Evolutionary conservation across 2,888 invertebrate species (phyloP).

Genomic region (Diplolepis rosae): DNA sequence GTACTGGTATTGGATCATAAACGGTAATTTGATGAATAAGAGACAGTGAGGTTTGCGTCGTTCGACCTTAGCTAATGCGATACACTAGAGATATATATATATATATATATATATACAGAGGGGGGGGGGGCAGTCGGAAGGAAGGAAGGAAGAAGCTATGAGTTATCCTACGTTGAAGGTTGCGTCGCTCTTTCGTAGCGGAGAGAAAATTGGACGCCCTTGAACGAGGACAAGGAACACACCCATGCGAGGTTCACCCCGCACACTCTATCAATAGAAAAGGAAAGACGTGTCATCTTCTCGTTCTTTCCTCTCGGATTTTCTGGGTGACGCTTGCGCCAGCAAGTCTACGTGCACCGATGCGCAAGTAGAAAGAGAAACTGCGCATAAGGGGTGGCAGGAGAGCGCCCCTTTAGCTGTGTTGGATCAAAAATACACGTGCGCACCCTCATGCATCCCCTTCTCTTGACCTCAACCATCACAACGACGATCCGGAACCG

Average conservation of each 20-base stretch:
- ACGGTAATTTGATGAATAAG: slow-evolving; percentile 29
- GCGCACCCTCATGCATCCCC: slow-evolving; percentile 37
- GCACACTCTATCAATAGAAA: background rate
- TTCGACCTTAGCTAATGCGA: slow-evolving; percentile 23
- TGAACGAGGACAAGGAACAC: slow-evolving; percentile 66
- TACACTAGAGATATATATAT: too few relatives aligned
- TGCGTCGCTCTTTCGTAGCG: slow-evolving; percentile 31
- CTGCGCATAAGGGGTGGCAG: slow-evolving; percentile 53
- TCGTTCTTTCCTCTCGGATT: slow-evolving; percentile 47
- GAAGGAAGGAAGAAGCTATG: slow-evolving; percentile 42
- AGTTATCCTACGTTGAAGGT: slow-evolving; percentile 47
- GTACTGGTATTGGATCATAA: slow-evolving; percentile 15
- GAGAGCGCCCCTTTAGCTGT: slow-evolving; percentile 1
- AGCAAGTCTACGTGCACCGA: slow-evolving; percentile 35
- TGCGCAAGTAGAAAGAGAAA: slow-evolving; percentile 45
- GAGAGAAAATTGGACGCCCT: slow-evolving; percentile 64
- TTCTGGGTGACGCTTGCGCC: slow-evolving; percentile 67
- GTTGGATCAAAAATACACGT: slow-evolving; percentile 47
- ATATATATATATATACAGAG: too few relatives aligned
- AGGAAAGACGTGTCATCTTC: slow-evolving; percentile 13
- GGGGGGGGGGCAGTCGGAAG: slow-evolving; percentile 33
- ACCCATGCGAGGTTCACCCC: slow-evolving; percentile 54
- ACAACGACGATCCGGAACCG: slow-evolving; percentile 26
- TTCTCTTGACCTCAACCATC: slow-evolving; percentile 40
- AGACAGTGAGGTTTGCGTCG: slow-evolving; percentile 19